Percentiles rank a stretch among this genome's conserved stretches.
Conservation (phyloP, 2,113 vertebrate species). For the Pristiophorus japonicus region DNA sequence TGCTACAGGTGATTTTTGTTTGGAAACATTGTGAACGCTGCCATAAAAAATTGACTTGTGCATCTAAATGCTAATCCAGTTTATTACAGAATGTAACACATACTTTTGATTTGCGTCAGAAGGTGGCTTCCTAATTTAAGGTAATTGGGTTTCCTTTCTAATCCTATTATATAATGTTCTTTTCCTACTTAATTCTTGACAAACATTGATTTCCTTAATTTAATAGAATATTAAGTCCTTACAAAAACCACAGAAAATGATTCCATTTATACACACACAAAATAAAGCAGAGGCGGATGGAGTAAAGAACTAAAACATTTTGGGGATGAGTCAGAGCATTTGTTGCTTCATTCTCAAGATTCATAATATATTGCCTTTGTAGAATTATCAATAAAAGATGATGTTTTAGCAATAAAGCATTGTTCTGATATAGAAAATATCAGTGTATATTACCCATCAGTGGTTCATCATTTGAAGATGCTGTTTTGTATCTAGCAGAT, state of each 20-base stretch:
- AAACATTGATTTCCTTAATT: neutral
- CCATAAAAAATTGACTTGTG: neutral
- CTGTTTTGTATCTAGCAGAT: neutral
- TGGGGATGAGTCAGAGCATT: neutral
- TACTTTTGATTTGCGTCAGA: neutral
- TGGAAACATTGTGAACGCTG: neutral
- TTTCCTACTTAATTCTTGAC: neutral
- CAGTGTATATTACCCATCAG: neutral
- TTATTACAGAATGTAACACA: neutral
- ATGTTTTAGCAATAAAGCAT: neutral
- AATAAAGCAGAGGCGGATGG: neutral
- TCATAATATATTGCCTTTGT: neutral
- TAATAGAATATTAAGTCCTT: neutral
- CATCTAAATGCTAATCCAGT: neutral
- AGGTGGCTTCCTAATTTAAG: neutral
- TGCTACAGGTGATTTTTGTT: neutral
- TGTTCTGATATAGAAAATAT: neutral
- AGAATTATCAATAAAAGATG: neutral
- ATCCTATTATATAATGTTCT: neutral
- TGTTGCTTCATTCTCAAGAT: neutral
- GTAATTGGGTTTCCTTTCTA: too few relatives aligned
- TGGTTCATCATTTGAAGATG: neutral
- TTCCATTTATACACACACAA: neutral
- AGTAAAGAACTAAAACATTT: neutral
- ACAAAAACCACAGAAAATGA: neutral